Conservation (phyloP, 1,140 invertebrate genomes). For the Pseudomyrmex concolor region DNA sequence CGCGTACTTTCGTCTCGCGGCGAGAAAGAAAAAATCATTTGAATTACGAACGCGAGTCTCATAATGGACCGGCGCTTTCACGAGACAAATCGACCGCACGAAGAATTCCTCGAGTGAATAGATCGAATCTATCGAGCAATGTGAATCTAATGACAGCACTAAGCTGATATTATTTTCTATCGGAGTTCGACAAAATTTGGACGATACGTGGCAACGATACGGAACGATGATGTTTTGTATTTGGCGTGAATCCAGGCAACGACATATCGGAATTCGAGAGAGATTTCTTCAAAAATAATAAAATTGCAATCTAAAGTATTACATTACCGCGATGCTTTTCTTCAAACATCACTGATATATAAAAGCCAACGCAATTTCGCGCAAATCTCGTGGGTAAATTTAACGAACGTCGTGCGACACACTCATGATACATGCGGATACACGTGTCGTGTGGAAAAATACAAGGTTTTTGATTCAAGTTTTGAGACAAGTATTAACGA, state of each 20-base stretch:
- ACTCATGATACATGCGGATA: too few relatives aligned
- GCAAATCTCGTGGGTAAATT: conserved; percentile 4
- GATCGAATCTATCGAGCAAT: conserved; percentile 24
- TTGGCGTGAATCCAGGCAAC: conserved; percentile 18
- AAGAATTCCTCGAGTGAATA: conserved; percentile 13
- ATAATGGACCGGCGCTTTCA: background rate
- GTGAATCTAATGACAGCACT: conserved; percentile 26
- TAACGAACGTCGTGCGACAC: background rate
- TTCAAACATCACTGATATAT: too few relatives aligned
- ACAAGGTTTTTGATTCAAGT: background rate
- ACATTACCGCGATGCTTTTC: too few relatives aligned
- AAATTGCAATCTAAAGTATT: conserved; percentile 5
- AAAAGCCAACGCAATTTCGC: background rate
- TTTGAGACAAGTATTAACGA: conserved; percentile 53
- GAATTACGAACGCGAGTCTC: conserved; percentile 37
- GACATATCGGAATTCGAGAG: background rate
- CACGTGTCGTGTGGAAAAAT: too few relatives aligned
- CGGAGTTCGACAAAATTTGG: background rate
- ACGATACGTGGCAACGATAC: background rate
- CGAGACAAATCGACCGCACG: conserved; percentile 17
- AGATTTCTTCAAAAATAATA: background rate
- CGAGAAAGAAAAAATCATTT: conserved; percentile 25
- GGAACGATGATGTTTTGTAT: conserved; percentile 2
- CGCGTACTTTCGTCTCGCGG: conserved; percentile 14
- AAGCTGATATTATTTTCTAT: conserved; percentile 13